These are phyloP conservation scores for Pachliopta kotzebuea DNA, from an alignment of 2,888 invertebrate genomes.

Conservation along the genomic window DNA sequence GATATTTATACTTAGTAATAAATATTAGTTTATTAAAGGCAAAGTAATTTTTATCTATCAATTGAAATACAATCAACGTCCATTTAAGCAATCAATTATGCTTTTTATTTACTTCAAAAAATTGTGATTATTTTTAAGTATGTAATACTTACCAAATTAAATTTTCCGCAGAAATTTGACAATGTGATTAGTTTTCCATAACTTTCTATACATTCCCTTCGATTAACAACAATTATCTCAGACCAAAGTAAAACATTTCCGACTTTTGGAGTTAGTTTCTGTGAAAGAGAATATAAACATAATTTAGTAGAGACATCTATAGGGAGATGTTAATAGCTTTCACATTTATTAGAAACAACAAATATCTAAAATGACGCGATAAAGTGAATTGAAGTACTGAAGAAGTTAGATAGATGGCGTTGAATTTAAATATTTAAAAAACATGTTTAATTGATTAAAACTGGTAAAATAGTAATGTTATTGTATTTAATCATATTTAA, in stretches of 20 bases:
- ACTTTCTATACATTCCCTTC: conserved; percentile 40
- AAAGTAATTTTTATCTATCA: too few relatives aligned
- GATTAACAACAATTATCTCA: conserved; percentile 47
- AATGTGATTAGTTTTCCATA: conserved; percentile 42
- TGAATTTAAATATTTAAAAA: conserved; percentile 2
- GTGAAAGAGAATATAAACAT: conserved; percentile 31
- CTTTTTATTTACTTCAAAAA: not conserved
- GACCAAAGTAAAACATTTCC: conserved; percentile 46
- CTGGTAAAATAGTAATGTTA: too few relatives aligned
- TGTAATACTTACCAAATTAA: conserved; percentile 43
- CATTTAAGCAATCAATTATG: too few relatives aligned
- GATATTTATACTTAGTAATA: too few relatives aligned
- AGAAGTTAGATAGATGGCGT: conserved; percentile 32
- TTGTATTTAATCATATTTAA: too few relatives aligned
- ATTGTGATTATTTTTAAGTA: not conserved
- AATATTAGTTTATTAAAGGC: too few relatives aligned
- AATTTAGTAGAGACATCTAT: conserved; percentile 32
- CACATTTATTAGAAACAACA: too few relatives aligned
- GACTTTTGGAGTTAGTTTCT: conserved; percentile 44
- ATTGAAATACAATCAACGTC: too few relatives aligned
- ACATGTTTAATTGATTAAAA: too few relatives aligned
- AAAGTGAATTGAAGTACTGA: not conserved
- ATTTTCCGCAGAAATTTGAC: conserved; percentile 59
- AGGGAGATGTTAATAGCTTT: not conserved
- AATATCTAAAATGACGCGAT: not conserved